These are phyloP conservation scores for Sclerodermus sp. DNA, from an alignment of 2,888 invertebrate genomes.

Conservation along the genomic window DNA sequence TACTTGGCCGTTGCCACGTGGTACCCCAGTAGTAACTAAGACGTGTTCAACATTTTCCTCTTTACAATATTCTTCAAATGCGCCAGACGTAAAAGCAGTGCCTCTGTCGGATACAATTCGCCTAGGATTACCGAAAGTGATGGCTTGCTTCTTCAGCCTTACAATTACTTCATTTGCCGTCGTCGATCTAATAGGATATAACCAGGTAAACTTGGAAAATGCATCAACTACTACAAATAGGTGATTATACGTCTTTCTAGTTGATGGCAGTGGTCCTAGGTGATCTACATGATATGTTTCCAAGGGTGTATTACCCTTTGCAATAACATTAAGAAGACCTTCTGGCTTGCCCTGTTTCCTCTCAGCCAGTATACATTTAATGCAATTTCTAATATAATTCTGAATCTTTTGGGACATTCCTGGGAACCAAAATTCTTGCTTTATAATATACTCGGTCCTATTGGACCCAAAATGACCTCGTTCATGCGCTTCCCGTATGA, in stretches of 20 bases:
- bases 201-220: slow-evolving; percentile 12
- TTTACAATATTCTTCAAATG: slow-evolving; percentile 10
- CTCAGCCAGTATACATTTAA: slow-evolving; percentile 22
- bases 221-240: slow-evolving; percentile 11
- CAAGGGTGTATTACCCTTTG: slow-evolving; percentile 39
- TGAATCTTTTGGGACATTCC: slow-evolving; percentile 15
- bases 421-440: slow-evolving; percentile 34
- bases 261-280: slow-evolving; percentile 41
- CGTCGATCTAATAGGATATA: slow-evolving; percentile 18
- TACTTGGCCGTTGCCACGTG: slow-evolving; percentile 13
- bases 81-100: slow-evolving; percentile 20
- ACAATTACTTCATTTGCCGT: slow-evolving; percentile 28
- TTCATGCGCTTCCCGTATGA: slow-evolving; percentile 41
- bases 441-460: slow-evolving; percentile 32
- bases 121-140: slow-evolving; percentile 27
- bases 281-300: slow-evolving; percentile 46
- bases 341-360: slow-evolving; percentile 40
- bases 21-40: slow-evolving; percentile 7
- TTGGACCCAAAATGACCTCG: slow-evolving; percentile 42
- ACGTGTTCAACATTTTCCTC: slow-evolving; percentile 8
- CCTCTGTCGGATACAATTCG: slow-evolving; percentile 16
- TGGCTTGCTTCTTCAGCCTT: slow-evolving; percentile 22
- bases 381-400: slow-evolving; percentile 17
- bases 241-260: slow-evolving; percentile 26
- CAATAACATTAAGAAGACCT: slow-evolving; percentile 39